phyloP scores from a whole-genome alignment of 2,797 vertebrate species.

The Amazonetta brasiliensis region DNA sequence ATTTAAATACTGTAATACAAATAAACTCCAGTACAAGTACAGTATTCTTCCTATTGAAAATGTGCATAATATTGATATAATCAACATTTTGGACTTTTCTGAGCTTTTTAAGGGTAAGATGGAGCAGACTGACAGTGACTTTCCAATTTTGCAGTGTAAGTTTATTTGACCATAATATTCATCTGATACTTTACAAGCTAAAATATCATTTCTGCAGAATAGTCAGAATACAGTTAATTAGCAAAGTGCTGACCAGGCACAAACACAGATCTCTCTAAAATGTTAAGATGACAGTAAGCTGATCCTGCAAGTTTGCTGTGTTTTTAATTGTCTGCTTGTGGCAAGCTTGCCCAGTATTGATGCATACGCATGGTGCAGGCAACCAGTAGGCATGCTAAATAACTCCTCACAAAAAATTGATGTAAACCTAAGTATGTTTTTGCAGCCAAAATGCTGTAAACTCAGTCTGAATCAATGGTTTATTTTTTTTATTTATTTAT shows the following conservation, averaged over 20 bases:
- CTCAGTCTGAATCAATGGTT: neutral
- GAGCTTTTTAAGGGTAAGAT: neutral
- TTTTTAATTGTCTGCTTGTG: slow-evolving; percentile 70
- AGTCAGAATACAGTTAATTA: slow-evolving; percentile 72
- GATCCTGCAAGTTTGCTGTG: slow-evolving; percentile 58
- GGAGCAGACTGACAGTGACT: neutral
- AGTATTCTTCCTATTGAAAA: neutral
- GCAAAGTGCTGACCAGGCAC: slow-evolving; percentile 60
- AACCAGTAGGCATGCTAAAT: neutral
- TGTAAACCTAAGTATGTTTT: neutral
- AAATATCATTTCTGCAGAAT: slow-evolving; percentile 66
- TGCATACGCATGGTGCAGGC: neutral
- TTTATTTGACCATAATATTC: slow-evolving; percentile 26
- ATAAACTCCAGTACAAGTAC: neutral
- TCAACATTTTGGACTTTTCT: neutral
- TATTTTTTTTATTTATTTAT: neutral
- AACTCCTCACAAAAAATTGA: neutral
- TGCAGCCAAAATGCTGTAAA: neutral
- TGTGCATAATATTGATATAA: neutral
- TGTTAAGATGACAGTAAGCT: slow-evolving; percentile 62
- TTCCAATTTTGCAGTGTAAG: slow-evolving; percentile 24
- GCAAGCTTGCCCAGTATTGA: slow-evolving; percentile 14
- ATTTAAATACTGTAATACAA: neutral
- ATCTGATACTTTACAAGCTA: slow-evolving; percentile 30
- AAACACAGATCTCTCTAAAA: slow-evolving; percentile 45